Percentiles rank a stretch among this genome's conserved stretches.
Conservation (phyloP, 2,113 vertebrate species). For the Petaurus breviceps region DNA sequence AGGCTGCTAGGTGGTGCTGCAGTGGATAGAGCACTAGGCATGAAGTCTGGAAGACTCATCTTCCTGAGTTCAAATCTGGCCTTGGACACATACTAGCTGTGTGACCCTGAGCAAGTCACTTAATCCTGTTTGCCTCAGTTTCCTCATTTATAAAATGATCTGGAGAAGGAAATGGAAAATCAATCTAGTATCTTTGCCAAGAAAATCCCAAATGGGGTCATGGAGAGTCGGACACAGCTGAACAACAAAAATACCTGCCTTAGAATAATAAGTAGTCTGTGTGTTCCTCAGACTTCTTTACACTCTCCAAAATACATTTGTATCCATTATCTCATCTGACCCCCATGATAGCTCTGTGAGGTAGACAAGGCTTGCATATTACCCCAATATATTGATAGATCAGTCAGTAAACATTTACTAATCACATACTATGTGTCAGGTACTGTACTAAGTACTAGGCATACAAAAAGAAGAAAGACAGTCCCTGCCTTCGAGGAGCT, state of each 20-base stretch:
- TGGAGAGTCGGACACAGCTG: neutral
- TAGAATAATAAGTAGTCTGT: neutral
- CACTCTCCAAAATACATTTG: neutral
- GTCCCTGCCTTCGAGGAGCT: no score
- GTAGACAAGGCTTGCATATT: neutral
- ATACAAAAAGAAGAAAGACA: neutral
- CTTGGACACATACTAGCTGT: neutral
- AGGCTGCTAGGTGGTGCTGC: neutral
- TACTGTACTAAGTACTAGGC: neutral
- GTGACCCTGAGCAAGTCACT: no score
- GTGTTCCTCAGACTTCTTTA: neutral
- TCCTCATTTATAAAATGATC: neutral
- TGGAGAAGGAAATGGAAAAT: neutral
- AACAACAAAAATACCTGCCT: neutral
- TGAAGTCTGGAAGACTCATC: neutral
- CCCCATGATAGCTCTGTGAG: neutral
- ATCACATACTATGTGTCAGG: neutral
- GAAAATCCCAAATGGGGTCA: neutral
- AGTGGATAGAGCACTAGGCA: neutral
- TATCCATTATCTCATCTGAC: neutral
- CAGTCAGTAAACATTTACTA: neutral
- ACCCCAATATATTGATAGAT: neutral
- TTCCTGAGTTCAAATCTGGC: neutral
- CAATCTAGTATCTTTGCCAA: neutral
- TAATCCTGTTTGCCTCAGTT: neutral